Conservation (phyloP, 2,888 invertebrate genomes). For the Branchipolynoe longqiensis region DNA sequence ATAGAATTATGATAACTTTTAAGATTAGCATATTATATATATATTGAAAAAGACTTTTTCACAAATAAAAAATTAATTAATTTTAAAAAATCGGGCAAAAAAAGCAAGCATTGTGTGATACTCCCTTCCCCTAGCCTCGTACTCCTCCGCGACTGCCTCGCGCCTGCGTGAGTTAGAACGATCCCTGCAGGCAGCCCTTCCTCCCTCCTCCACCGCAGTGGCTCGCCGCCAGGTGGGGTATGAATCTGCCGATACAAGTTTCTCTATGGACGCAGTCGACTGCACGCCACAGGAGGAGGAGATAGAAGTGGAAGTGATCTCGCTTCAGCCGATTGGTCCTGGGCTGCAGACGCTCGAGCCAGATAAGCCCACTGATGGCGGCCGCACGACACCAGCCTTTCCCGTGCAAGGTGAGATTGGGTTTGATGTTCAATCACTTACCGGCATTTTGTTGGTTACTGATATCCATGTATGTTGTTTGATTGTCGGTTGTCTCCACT, state of each 20-base stretch:
- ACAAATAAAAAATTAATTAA: too few relatives aligned
- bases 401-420: constrained; percentile 57
- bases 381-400: constrained; percentile 63
- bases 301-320: constrained; percentile 80
- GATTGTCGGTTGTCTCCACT: too few relatives aligned
- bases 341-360: constrained; percentile 80
- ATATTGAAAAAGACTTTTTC: too few relatives aligned
- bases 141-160: neutral
- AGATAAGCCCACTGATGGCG: constrained; percentile 66
- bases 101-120: constrained; percentile 1
- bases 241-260: constrained; percentile 23
- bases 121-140: neutral
- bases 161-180: constrained; percentile 42
- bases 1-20: too few relatives aligned
- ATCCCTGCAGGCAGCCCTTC: constrained; percentile 21
- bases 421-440: neutral
- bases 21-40: too few relatives aligned
- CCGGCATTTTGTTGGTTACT: neutral
- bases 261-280: neutral
- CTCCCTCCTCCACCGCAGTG: neutral
- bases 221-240: neutral
- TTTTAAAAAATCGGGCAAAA: too few relatives aligned
- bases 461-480: neutral
- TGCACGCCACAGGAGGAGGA: constrained; percentile 64
- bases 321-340: constrained; percentile 80